Percentiles rank a stretch among this genome's conserved stretches.
Evolutionary conservation across 1,140 invertebrate genomes (phyloP).

Genomic region (Camponotus vicinus): DNA sequence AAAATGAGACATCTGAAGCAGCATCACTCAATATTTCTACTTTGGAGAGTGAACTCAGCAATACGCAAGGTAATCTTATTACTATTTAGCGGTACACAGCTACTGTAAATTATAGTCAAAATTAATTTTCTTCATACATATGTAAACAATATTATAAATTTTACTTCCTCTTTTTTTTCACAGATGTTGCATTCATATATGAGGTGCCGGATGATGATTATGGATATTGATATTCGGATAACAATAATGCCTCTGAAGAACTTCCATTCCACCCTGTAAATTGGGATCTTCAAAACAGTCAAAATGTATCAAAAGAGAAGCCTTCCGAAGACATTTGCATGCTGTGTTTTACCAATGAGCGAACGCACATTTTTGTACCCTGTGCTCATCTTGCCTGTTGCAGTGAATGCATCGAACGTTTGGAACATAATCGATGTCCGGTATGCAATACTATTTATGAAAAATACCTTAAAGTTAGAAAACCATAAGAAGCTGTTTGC

Average conservation of each 20-base stretch:
- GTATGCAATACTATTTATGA: slow-evolving; percentile 11
- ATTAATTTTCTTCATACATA: not conserved
- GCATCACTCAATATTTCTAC: not conserved
- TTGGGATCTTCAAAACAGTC: not conserved
- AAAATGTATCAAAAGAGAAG: not conserved
- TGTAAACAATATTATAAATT: not conserved
- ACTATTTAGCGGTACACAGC: too few relatives aligned
- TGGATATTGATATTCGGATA: slow-evolving; percentile 6
- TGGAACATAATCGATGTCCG: not conserved
- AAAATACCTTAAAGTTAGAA: not conserved
- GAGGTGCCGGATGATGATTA: not conserved
- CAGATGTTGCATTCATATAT: not conserved
- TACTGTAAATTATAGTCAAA: too few relatives aligned
- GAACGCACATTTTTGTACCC: slow-evolving; percentile 11
- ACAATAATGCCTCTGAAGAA: not conserved
- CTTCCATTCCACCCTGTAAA: not conserved
- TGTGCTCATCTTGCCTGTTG: slow-evolving; percentile 5
- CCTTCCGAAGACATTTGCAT: slow-evolving; percentile 7
- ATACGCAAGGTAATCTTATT: not conserved
- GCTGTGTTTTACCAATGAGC: not conserved
- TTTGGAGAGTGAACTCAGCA: not conserved
- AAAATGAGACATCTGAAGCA: not conserved
- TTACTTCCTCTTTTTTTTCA: not conserved
- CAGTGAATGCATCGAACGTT: slow-evolving; percentile 2
- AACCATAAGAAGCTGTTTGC: not conserved